Percentiles rank a stretch among this genome's conserved stretches.
Conservation (phyloP, 2,888 invertebrate species). For the Eucera pruinosa region DNA sequence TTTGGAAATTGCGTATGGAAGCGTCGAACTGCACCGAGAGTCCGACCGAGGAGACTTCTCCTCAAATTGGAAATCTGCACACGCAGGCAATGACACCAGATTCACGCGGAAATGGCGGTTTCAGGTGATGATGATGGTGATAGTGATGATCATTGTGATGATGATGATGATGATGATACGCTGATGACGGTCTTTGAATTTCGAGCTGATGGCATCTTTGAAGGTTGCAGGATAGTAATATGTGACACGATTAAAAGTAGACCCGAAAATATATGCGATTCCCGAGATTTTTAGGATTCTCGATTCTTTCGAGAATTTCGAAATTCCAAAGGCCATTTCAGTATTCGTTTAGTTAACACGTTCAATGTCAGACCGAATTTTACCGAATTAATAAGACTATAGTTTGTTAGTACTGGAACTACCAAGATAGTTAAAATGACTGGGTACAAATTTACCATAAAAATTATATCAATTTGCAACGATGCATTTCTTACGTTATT, state of each 20-base stretch:
- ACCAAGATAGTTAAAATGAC: too few species aligned
- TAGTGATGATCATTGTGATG: background rate
- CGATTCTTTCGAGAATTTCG: too few species aligned
- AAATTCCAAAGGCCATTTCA: too few species aligned
- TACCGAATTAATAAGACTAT: too few species aligned
- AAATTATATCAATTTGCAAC: too few species aligned
- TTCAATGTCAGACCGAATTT: too few species aligned
- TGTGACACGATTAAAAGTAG: too few species aligned
- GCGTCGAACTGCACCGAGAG: slow-evolving; percentile 83
- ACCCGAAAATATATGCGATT: too few species aligned
- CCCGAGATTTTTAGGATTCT: too few species aligned
- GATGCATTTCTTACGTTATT: too few species aligned
- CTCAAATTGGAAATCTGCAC: slow-evolving; percentile 46
- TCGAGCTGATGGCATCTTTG: slow-evolving; percentile 2
- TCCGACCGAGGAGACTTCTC: slow-evolving; percentile 28
- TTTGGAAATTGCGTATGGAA: slow-evolving; percentile 86
- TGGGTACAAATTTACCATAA: too few species aligned
- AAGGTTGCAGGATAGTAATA: background rate
- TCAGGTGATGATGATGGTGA: background rate
- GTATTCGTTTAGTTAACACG: too few species aligned
- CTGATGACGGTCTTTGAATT: background rate
- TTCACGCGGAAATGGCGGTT: slow-evolving; percentile 8
- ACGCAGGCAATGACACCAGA: slow-evolving; percentile 18
- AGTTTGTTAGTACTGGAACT: background rate
- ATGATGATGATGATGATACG: background rate